phyloP scores from a whole-genome alignment of 2,797 vertebrate species.

The Aotus griseimembra region DNA sequence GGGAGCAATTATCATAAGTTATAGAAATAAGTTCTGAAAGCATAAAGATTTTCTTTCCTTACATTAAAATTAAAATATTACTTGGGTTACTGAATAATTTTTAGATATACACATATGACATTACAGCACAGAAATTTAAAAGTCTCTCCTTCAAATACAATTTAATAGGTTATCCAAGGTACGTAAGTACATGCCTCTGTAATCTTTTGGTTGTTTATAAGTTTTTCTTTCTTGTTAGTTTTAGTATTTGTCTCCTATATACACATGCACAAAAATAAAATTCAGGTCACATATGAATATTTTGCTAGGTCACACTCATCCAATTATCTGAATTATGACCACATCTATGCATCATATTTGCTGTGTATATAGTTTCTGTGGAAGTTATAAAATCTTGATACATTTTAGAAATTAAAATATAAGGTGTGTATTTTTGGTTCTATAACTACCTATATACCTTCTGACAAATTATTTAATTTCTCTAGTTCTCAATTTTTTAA shows the following conservation, averaged over 20 bases:
- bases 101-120: slow-evolving; percentile 24
- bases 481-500: background rate
- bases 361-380: background rate
- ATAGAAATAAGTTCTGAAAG: slow-evolving; percentile 50
- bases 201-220: background rate
- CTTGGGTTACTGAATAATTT: slow-evolving; percentile 28
- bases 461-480: slow-evolving; percentile 18
- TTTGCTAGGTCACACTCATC: slow-evolving; percentile 37
- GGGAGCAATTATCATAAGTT: slow-evolving; percentile 56
- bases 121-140: slow-evolving; percentile 9
- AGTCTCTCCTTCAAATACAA: background rate
- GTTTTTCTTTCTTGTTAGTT: background rate
- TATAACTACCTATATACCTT: background rate
- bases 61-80: slow-evolving; percentile 63
- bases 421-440: background rate
- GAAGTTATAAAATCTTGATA: slow-evolving; percentile 4
- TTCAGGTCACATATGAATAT: background rate
- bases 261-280: background rate
- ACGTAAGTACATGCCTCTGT: background rate
- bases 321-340: background rate
- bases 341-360: background rate
- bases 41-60: slow-evolving; percentile 9
- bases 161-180: background rate
- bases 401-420: slow-evolving; percentile 12
- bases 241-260: background rate